Evolutionary conservation across 2,888 invertebrate species (phyloP), one percentile per base, ranked within the genome.

Genomic region (Steinernema scapterisci): DNA sequence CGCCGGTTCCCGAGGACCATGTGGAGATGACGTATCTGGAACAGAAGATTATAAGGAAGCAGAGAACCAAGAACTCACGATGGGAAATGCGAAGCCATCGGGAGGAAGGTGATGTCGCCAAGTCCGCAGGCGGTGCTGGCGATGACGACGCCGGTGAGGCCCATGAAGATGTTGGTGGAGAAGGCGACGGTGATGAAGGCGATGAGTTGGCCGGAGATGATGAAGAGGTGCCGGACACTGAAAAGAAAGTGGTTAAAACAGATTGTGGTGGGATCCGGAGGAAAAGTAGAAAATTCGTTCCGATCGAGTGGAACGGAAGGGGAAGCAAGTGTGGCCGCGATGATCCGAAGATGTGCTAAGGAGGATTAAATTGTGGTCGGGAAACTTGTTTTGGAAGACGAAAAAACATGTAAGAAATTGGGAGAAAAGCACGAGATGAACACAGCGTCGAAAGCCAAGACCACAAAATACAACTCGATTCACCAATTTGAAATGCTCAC

Each of bases 81-180:
- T 80, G 92, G 90, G 86, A 91, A 94, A 82, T 91, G 90, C 1
- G 93, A 91, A 73, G 92, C 92, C 84, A 93, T 92, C 74, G 92
- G 91, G 25, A 94, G 89, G 80, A 92, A 91, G 13, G 93, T 92
- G 3, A 92, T 91, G 89, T 94, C 94, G 31, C 94, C 94, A 54
- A 94, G 89, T 25, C 94, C 94, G 51, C 92, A 91, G 79, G 92
- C 91, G 44, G 93, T 89, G 23, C 93, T 93, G 16, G 93, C 93
- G 76, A 91, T 89, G 5, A 92, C 90, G 25, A 94, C 93, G 72
- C 90, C 90, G 63, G 19, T 56, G 21, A 80, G 46, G 11, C 75
- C 77, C 48, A 80, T 43, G 63, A 70, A 71, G n/a, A 80, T 70
- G n/a, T 44, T 54, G 16, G 48, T 71, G 45, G 72, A 72, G 45